Conservation (phyloP, 2,797 vertebrate genomes). For the Urocyon cinereoargenteus region DNA sequence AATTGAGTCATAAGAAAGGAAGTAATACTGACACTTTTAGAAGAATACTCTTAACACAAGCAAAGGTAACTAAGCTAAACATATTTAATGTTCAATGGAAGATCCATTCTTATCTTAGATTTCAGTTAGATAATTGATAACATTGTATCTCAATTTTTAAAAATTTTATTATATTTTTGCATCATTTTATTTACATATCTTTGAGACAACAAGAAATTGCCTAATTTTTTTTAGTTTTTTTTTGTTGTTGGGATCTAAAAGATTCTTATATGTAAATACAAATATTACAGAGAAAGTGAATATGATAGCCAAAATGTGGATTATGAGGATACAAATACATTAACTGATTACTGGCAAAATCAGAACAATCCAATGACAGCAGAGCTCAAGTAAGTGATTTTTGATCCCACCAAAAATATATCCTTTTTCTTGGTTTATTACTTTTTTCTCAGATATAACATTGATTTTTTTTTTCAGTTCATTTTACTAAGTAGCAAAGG, state of each 20-base stretch:
- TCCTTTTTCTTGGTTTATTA: constrained; percentile 76
- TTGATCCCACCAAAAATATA: constrained; percentile 81
- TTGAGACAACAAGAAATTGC: constrained; percentile 76
- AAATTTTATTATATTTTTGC: constrained; percentile 73
- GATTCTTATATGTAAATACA: constrained; percentile 83
- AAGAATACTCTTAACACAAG: constrained; percentile 94
- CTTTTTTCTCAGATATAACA: constrained; percentile 75
- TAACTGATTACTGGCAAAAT: constrained; percentile 82
- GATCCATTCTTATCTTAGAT: constrained; percentile 69
- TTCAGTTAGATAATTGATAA: constrained; percentile 52
- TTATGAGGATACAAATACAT: constrained; percentile 82
- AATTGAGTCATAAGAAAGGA: constrained; percentile 90
- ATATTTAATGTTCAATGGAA: constrained; percentile 55
- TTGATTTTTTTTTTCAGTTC: constrained; percentile 77
- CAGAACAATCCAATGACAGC: constrained; percentile 79
- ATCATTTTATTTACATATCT: constrained; percentile 75
- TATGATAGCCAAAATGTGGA: constrained; percentile 82
- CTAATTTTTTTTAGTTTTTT: constrained; percentile 68
- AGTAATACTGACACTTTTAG: constrained; percentile 90
- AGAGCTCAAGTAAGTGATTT: constrained; percentile 83
- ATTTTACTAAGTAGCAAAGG: constrained; percentile 66
- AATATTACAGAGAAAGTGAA: constrained; percentile 83
- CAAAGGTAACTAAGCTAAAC: constrained; percentile 91
- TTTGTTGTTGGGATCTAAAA: constrained; percentile 80
- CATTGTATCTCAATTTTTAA: constrained; percentile 10